Base-by-base conservation (phyloP, 2,113 vertebrate species). In the Dolichallabes microphthalmus region DNA sequence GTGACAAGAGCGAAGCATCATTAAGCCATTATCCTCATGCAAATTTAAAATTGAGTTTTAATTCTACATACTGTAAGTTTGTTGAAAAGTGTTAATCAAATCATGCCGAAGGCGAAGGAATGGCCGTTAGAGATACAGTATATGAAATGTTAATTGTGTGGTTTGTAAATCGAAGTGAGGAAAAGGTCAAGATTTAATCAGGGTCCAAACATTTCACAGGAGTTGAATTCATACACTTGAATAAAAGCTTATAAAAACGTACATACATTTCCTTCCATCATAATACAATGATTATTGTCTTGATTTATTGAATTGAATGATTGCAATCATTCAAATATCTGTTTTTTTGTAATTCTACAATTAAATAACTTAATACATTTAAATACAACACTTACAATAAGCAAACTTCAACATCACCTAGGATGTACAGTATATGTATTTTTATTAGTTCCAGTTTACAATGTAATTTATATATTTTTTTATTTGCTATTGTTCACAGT, bases 21-120 rank as follows among this genome's bases (percentile, higher is more conserved):
- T 87, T 84, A 81, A 78, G 82, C 27, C 84, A 86, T 85, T 74
- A 30, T 81, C 45, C 55, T 82, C 86, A 84, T 88, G 20, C 84
- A 86, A 63, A 84, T 87, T 83, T 45, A 6, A 82, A 88, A 81
- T 78, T 58, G 20, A 53, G 7, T 32, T 85, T 17, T 35, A 45
- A 30, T 57, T 45, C 79, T 17, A 63, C 30, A n/a, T 80, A n/a
- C n/a, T n/a, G n/a, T n/a, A n/a, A 61, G 55, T 83, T 63, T 10
- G n/a, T 45, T 85, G 57, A 85, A 52, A 39, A 27, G 32, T 27
- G 52, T 27, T 19, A 83, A 66, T 80, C 75, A 30, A 9, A 35
- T 66, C 57, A 19, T 69, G 22, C 17, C 71, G 25, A 13, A 68
- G 80, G 50, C 22, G 45, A 69, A 55, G 64, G n/a, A n/a, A 69